These are phyloP conservation scores for Amphiprion ocellaris DNA, from an alignment of 2,113 vertebrate species.

Conservation along the genomic window DNA sequence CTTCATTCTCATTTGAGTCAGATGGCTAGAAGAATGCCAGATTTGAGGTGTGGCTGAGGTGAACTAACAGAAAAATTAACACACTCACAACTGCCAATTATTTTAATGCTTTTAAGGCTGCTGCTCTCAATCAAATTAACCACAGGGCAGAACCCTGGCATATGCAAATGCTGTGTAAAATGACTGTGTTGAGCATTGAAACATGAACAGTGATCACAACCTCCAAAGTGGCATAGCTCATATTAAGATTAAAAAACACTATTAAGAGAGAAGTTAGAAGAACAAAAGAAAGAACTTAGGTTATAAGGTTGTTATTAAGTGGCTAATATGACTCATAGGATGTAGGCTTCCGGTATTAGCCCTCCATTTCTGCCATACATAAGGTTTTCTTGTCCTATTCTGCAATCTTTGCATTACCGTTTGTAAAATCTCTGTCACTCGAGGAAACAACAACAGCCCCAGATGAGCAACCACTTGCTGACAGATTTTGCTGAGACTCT, in stretches of 20 bases:
- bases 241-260: background rate
- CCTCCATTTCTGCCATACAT: too few relatives aligned
- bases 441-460: too few relatives aligned
- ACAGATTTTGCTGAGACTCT: too few relatives aligned
- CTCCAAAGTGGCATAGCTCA: background rate
- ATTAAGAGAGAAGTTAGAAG: background rate
- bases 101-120: slow-evolving; percentile 41
- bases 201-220: background rate
- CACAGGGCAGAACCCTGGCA: slow-evolving; percentile 17
- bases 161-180: slow-evolving; percentile 40
- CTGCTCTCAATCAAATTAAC: slow-evolving; percentile 35
- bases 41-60: slow-evolving; percentile 8
- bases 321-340: too few relatives aligned
- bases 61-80: slow-evolving; percentile 45
- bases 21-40: background rate
- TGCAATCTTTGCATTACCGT: too few relatives aligned
- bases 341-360: too few relatives aligned
- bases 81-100: slow-evolving; percentile 40
- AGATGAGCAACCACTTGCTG: too few relatives aligned
- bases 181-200: slow-evolving; percentile 1
- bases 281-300: too few relatives aligned
- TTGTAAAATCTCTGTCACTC: too few relatives aligned
- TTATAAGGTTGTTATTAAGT: too few relatives aligned
- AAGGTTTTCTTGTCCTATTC: too few relatives aligned
- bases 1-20: slow-evolving; percentile 14